Evolutionary conservation across 2,797 vertebrate genomes (phyloP).

Genomic region (Takifugu ocellatus): DNA sequence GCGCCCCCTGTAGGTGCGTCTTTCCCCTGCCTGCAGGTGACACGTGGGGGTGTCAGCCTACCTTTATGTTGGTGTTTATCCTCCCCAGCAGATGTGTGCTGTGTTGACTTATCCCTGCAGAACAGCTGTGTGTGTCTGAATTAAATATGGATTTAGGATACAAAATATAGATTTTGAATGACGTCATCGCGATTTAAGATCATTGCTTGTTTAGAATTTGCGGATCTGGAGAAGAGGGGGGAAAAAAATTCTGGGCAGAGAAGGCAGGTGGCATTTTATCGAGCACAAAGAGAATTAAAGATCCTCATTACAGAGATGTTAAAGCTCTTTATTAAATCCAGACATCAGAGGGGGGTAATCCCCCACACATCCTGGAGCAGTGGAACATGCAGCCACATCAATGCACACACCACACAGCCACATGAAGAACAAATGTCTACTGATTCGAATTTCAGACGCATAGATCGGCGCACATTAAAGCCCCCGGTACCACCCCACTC

Average conservation of each 20-base stretch:
- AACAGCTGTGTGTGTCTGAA: no score
- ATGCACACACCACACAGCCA: slow-evolving; percentile 1
- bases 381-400: slow-evolving; percentile 4
- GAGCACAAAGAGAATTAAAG: slow-evolving; percentile 51
- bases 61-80: no score
- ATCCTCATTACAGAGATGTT: slow-evolving; percentile 53
- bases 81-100: no score
- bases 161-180: no score
- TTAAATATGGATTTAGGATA: no score
- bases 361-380: slow-evolving; percentile 7
- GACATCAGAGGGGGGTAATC: slow-evolving; percentile 51
- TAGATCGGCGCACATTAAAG: slow-evolving; percentile 12
- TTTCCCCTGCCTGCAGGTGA: no score
- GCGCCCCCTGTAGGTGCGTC: no score
- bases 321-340: slow-evolving; percentile 59
- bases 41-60: no score
- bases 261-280: slow-evolving; percentile 20
- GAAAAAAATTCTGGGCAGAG: slow-evolving; percentile 25
- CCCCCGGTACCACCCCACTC: slow-evolving; percentile 3
- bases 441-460: slow-evolving; percentile 6
- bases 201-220: slow-evolving; percentile 11
- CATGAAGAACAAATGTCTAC: slow-evolving; percentile 3
- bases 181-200: slow-evolving; percentile 1
- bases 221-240: slow-evolving; percentile 26
- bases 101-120: no score